Percentiles rank a stretch among this genome's conserved stretches.
Evolutionary conservation across 2,113 vertebrate species (phyloP).

Genomic region (Centrocercus urophasianus): DNA sequence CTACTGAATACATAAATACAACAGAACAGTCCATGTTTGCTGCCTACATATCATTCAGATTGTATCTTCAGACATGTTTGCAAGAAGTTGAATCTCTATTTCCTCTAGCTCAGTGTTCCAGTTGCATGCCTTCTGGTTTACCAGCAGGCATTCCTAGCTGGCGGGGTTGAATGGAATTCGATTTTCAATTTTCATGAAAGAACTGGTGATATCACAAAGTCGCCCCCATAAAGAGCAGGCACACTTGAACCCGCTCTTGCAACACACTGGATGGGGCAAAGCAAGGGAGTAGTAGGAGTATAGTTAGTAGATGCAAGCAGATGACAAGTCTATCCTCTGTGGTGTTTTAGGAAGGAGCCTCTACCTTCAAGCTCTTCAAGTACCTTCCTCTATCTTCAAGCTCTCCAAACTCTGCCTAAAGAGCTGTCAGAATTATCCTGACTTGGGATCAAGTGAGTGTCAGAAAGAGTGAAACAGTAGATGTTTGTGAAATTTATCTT

Average conservation of each 20-base stretch:
- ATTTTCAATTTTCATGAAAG: not conserved
- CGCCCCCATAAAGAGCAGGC: not conserved
- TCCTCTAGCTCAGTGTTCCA: not conserved
- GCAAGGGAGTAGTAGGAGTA: not conserved
- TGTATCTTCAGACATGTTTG: not conserved
- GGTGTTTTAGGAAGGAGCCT: not conserved
- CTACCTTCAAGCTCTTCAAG: not conserved
- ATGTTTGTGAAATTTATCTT: not conserved
- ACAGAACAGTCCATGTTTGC: not conserved
- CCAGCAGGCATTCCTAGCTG: not conserved
- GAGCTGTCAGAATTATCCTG: conserved; percentile 9
- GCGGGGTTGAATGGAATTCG: not conserved
- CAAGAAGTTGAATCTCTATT: not conserved
- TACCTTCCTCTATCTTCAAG: not conserved
- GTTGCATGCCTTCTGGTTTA: not conserved
- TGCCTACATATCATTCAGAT: not conserved
- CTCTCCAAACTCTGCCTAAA: conserved; percentile 12
- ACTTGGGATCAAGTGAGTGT: not conserved
- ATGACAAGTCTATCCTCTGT: not conserved
- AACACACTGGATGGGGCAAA: not conserved
- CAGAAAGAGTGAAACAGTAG: not conserved
- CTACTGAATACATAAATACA: not conserved
- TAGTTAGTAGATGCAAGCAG: not conserved
- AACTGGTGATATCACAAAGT: not conserved
- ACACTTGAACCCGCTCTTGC: not conserved